phyloP scores from a whole-genome alignment of 2,113 vertebrate genomes.

The Trochalopteron elliotii region DNA sequence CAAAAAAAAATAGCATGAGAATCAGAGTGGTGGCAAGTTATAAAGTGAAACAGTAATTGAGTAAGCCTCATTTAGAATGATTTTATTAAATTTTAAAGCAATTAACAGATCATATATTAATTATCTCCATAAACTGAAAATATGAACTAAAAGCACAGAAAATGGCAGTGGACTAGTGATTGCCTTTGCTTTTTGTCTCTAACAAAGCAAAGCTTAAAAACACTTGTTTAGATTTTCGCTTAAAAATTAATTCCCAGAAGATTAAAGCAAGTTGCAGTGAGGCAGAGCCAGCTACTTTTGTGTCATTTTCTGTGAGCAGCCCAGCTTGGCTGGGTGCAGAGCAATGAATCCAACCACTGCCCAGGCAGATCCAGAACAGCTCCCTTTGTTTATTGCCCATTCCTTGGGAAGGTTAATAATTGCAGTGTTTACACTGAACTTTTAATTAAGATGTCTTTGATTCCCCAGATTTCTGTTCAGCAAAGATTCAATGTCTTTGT shows the following conservation, averaged over 20 bases:
- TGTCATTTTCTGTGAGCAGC: not conserved
- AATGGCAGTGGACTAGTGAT: not conserved
- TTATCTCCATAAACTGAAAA: conserved; percentile 11
- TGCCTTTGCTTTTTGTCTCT: not conserved
- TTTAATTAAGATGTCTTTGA: conserved; percentile 27
- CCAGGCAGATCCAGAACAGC: not conserved
- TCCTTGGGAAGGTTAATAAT: not conserved
- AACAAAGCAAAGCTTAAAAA: not conserved
- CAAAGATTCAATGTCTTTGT: not conserved
- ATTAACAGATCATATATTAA: conserved; percentile 8
- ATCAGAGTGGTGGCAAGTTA: not conserved
- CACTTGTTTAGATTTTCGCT: not conserved
- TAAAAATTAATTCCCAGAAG: not conserved
- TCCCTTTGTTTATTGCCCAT: not conserved
- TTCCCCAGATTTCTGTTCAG: not conserved
- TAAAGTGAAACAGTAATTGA: not conserved
- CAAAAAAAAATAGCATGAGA: not conserved
- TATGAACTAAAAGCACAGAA: not conserved
- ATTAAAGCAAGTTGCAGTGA: not conserved
- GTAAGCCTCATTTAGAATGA: conserved; percentile 9
- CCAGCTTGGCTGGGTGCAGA: not conserved
- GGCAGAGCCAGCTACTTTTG: not conserved
- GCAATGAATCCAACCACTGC: not conserved
- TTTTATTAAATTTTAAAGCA: conserved; percentile 11
- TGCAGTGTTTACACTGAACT: not conserved